A percentile compares a stretch with the other conserved stretches of the same genome.
phyloP scores from a whole-genome alignment of 2,888 invertebrate genomes.

The Adineta ricciae region DNA sequence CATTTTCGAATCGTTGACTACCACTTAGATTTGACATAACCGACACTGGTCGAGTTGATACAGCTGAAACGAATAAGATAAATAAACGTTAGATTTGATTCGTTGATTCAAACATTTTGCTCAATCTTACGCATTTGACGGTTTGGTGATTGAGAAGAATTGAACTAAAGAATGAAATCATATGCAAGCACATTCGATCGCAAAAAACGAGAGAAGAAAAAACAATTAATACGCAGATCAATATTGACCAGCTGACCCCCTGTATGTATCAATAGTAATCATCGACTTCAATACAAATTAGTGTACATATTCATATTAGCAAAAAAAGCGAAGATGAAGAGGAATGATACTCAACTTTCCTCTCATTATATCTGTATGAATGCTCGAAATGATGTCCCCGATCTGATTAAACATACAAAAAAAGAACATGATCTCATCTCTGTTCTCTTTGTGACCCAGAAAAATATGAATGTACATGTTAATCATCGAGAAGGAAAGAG shows the following conservation, averaged over 20 bases:
- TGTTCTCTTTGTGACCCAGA: neutral
- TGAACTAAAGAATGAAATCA: neutral
- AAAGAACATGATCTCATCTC: neutral
- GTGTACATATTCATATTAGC: neutral
- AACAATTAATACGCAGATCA: constrained; percentile 1
- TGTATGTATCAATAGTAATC: neutral
- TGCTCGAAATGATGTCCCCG: neutral
- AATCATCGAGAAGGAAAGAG: neutral
- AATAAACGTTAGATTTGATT: neutral
- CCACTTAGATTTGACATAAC: neutral
- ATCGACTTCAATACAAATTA: neutral
- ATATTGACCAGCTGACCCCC: neutral
- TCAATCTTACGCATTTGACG: constrained; percentile 8
- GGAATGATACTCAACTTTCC: neutral
- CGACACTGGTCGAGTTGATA: neutral
- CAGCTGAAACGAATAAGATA: neutral
- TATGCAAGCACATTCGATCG: neutral
- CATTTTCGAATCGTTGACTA: neutral
- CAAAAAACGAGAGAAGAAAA: neutral
- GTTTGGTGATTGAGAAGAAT: constrained; percentile 3
- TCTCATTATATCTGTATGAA: neutral
- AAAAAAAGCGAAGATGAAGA: neutral
- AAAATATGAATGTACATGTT: neutral
- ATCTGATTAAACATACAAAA: constrained; percentile 10
- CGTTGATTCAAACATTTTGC: neutral